A percentile compares a stretch with the other conserved stretches of the same genome.
phyloP scores from a whole-genome alignment of 2,888 invertebrate species.

The Ectemnius continuus region DNA sequence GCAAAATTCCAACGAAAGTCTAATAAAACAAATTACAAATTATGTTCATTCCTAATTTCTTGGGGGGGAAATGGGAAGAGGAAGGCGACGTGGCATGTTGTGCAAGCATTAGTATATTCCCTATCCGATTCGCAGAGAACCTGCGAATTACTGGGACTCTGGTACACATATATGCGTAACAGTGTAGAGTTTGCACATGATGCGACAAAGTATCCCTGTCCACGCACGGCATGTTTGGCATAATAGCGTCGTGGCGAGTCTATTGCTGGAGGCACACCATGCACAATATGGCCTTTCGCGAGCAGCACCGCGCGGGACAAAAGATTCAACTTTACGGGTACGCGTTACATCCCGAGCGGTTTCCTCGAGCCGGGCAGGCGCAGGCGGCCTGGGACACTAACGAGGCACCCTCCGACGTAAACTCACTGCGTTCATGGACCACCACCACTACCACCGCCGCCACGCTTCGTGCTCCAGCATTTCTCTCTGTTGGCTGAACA shows the following conservation, averaged over 20 bases:
- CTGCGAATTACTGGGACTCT: too few relatives aligned
- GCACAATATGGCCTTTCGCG: conserved; percentile 30
- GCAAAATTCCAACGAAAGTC: too few relatives aligned
- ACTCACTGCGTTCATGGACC: conserved; percentile 27
- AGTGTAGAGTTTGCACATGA: too few relatives aligned
- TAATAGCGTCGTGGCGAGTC: conserved; percentile 1
- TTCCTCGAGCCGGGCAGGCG: conserved; percentile 10
- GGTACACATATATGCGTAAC: too few relatives aligned
- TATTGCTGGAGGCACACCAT: not conserved
- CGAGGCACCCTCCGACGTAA: conserved; percentile 43
- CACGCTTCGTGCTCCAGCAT: not conserved
- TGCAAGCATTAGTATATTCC: too few relatives aligned
- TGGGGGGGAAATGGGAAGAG: too few relatives aligned
- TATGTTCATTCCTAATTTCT: too few relatives aligned
- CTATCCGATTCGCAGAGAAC: too few relatives aligned
- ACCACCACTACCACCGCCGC: conserved; percentile 3
- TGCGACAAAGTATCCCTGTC: too few relatives aligned
- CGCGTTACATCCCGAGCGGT: conserved; percentile 20
- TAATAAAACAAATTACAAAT: too few relatives aligned
- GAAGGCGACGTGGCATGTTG: too few relatives aligned
- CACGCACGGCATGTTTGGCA: not conserved
- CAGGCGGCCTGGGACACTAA: conserved; percentile 36
- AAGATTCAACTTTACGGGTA: conserved; percentile 53
- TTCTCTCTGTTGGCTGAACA: not conserved
- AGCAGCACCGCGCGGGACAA: conserved; percentile 34